Conservation (phyloP, 2,113 vertebrate genomes). For the Vombatus ursinus region DNA sequence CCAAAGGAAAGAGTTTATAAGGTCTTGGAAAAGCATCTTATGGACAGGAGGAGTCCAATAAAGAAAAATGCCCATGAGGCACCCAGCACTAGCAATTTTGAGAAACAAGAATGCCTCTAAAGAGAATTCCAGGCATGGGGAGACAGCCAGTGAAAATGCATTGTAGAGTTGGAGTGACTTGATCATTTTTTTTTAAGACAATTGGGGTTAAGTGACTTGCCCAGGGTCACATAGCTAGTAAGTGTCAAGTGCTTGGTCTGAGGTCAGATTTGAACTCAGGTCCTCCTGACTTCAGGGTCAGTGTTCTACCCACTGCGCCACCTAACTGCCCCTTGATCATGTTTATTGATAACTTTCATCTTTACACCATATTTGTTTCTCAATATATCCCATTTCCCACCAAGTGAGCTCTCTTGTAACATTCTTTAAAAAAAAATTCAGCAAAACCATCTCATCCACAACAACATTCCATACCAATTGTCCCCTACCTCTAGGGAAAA, state of each 20-base stretch:
- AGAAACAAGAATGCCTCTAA: neutral
- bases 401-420: neutral
- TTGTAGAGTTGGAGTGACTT: neutral
- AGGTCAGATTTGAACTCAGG: no score
- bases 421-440: neutral
- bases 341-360: neutral
- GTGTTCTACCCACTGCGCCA: no score
- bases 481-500: neutral
- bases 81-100: neutral
- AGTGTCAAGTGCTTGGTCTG: no score
- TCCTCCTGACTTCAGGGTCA: no score
- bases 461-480: neutral
- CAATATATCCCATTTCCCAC: neutral
- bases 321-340: neutral
- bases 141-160: neutral
- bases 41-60: neutral
- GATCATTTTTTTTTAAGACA: neutral
- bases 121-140: neutral
- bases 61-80: neutral
- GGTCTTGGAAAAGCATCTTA: neutral
- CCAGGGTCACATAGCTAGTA: no score
- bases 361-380: neutral
- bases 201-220: no score
- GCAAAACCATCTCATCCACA: neutral
- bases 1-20: neutral